Conservation (phyloP, 2,797 vertebrate species). For the Protosalanx chinensis region DNA sequence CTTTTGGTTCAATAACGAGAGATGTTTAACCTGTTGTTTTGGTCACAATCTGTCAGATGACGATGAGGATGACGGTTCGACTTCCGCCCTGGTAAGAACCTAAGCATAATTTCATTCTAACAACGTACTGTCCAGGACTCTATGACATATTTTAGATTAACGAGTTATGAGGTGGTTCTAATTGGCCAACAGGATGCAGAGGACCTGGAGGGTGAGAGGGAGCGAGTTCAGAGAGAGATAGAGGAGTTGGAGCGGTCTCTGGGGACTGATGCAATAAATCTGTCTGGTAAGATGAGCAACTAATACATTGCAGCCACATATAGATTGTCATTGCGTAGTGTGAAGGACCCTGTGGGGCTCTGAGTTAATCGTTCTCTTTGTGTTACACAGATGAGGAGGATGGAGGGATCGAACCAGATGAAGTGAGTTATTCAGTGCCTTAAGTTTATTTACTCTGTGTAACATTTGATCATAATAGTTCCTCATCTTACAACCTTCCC, state of each 20-base stretch:
- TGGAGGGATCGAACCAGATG: neutral
- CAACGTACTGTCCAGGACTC: neutral
- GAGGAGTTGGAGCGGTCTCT: slow-evolving; percentile 73
- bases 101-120: neutral
- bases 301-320: no score
- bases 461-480: no score
- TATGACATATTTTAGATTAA: neutral
- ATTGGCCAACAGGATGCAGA: slow-evolving; percentile 20
- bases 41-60: slow-evolving; percentile 23
- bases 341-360: neutral
- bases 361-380: neutral
- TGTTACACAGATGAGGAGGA: slow-evolving; percentile 7
- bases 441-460: no score
- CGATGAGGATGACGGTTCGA: slow-evolving; percentile 37
- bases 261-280: slow-evolving; percentile 20
- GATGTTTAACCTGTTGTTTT: no score
- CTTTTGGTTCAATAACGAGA: neutral
- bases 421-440: neutral
- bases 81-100: slow-evolving; percentile 28
- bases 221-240: slow-evolving; percentile 76
- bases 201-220: slow-evolving; percentile 65
- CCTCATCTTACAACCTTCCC: neutral
- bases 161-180: neutral
- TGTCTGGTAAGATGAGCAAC: slow-evolving; percentile 26
- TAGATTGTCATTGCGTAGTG: no score